Evolutionary conservation across 2,797 vertebrate genomes (phyloP), one percentile per base, ranked within the genome.

Genomic region (Chelon labrosus): DNA sequence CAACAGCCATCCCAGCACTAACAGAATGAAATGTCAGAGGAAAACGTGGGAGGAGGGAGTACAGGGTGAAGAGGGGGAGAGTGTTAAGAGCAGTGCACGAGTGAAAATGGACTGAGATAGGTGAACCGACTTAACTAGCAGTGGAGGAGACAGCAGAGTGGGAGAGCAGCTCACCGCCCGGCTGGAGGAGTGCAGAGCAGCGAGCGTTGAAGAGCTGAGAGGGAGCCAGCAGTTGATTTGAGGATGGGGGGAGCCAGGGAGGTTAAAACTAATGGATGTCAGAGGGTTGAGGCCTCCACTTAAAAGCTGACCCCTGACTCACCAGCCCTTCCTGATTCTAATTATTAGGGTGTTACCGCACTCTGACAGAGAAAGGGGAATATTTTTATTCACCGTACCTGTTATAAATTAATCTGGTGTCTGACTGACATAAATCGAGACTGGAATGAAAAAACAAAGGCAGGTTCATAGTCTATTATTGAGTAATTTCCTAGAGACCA

Each of bases 11-110:
- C 58, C 62, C 47, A 12, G 49, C 1, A 3, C 71, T 67, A 65
- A 77, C 60, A 54, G 66, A 60, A 63, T 72, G 77, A 83, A 50
- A 79, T 83, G 80, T 80, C 85, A 80, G 52, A 38, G 60, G 70
- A 25, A 74, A 55, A 41, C 10, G 14, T 41, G 53, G 22, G 61
- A 19, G 54, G 14, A 46, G 53, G 22, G 61, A 19, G 54, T 3
- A 38, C 0, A n/a, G 14, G 51, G 65, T 39, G 58, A 67, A 65
- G 51, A 56, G 72, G 27, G 59, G 52, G 49, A 63, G 62, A 63
- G 77, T 2, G 65, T 22, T 75, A 78, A 57, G 52, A 74, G 66
- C 53, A 37, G 53, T 1, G 16, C 20, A 20, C 0, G 1, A 70
- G 64, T 60, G 78, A 53, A 73, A 83, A 70, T 56, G 78, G 67